Evolutionary conservation across 1,140 invertebrate species (phyloP).

Genomic region (Aphis gossypii): DNA sequence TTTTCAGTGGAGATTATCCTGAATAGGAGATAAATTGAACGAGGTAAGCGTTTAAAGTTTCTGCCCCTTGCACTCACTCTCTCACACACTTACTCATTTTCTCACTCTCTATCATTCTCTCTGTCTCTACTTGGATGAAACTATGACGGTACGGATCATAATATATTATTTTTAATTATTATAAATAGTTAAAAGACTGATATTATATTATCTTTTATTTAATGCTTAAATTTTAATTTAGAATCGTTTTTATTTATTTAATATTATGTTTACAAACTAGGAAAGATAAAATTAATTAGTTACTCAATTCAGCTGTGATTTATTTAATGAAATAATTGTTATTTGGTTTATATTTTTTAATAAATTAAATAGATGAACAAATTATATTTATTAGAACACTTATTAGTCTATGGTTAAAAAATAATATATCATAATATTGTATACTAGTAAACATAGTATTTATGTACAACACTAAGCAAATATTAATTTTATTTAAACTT

Average conservation of each 20-base stretch:
- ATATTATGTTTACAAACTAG: background rate
- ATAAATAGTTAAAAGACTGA: background rate
- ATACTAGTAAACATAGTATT: background rate
- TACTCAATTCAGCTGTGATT: background rate
- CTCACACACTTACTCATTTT: background rate
- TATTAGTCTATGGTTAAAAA: background rate
- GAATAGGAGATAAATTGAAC: slow-evolving; percentile 14
- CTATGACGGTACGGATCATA: slow-evolving; percentile 32
- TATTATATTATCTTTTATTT: background rate
- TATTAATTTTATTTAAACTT: background rate
- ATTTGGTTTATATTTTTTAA: background rate
- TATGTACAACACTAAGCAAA: background rate
- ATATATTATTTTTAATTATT: background rate
- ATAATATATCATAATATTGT: background rate
- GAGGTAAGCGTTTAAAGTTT: slow-evolving; percentile 30
- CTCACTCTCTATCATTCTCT: slow-evolving; percentile 12
- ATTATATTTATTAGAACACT: background rate
- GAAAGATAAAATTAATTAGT: background rate
- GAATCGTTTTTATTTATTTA: background rate
- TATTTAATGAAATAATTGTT: background rate
- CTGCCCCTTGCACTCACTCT: background rate
- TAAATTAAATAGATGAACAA: background rate
- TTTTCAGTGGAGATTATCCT: background rate
- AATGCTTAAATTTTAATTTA: background rate
- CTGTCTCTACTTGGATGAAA: slow-evolving; percentile 1